Conservation (phyloP, 2,797 vertebrate species). For the Catostomus latipinnis region DNA sequence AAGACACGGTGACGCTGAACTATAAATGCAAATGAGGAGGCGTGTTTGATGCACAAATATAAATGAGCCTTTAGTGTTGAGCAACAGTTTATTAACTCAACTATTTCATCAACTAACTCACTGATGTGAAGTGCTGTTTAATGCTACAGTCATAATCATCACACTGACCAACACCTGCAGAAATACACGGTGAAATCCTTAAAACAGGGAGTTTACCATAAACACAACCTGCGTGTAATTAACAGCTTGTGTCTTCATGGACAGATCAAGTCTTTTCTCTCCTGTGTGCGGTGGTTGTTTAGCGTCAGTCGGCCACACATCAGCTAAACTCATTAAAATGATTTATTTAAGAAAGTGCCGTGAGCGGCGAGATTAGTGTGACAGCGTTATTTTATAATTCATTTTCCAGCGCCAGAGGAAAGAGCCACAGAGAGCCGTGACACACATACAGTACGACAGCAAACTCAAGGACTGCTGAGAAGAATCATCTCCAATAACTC, state of each 20-base stretch:
- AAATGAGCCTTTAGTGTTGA: no score
- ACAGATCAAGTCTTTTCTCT: constrained; percentile 13
- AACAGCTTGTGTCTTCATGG: constrained; percentile 8
- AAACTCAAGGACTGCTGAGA: constrained; percentile 53
- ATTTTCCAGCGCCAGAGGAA: constrained; percentile 74
- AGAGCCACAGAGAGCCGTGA: constrained; percentile 73
- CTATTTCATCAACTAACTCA: no score
- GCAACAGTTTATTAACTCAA: no score
- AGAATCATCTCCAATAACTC: constrained; percentile 50
- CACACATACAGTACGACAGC: constrained; percentile 70
- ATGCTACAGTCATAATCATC: no score
- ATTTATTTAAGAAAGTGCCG: constrained; percentile 81
- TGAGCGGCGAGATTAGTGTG: constrained; percentile 79
- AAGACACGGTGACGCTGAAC: no score
- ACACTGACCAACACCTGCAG: no score
- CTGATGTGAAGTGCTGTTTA: no score
- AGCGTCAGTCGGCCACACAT: constrained; percentile 62
- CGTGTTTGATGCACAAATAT: no score
- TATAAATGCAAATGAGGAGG: no score
- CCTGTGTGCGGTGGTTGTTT: constrained; percentile 41
- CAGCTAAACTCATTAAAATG: constrained; percentile 77
- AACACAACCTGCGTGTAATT: neutral
- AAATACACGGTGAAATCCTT: no score
- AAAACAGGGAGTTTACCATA: no score
- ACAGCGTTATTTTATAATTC: constrained; percentile 81